Base-by-base conservation (phyloP, 2,113 vertebrate genomes). In the Ophthalmotilapia sp. region DNA sequence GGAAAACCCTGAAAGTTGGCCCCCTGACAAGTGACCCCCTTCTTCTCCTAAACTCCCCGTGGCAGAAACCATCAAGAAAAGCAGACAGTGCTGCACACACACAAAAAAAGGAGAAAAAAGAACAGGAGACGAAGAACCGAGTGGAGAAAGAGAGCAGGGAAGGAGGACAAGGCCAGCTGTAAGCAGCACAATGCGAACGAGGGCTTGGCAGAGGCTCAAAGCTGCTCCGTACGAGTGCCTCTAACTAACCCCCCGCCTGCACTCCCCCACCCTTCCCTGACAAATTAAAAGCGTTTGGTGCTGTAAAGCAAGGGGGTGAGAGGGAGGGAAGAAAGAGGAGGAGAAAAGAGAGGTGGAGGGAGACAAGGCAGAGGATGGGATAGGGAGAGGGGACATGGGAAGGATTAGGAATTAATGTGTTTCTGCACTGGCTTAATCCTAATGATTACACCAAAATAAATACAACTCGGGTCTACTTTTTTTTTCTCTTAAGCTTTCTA, bases 391-490 rank as follows among this genome's bases (percentile, higher is more conserved):
- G 88, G 94, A 84, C 89, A 94, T 9, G 85, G 96, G 94, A 58
- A 84, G 97, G 97, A 97, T 98, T 97, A 97, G 96, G 95, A 96
- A 97, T 97, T 96, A 97, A 97, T 97, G 95, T 93, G 93, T 96
- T 97, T 96, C 97, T 96, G 97, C 96, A 83, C 93, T 94, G 86
- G 94, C 95, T 94, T 97, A 97, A 97, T 97, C 97, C 97, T 96
- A 96, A 97, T 97, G 96, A 98, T 97, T 91, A 96, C 95, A 96
- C 96, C 96, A 97, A 97, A 97, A 97, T 96, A 97, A 97, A 97
- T 97, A 97, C 91, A 96, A 96, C 92, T 96, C 94, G 91, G 96
- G 93, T 93, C 88, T 92, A 89, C 93, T 96, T 95, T 94, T 58
- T 87, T 87, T 54, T 26, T 3, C 23, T 26, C 60, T 68, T 68